Evolutionary conservation across 2,888 invertebrate species (phyloP).

Genomic region (Lochmaea capreae): DNA sequence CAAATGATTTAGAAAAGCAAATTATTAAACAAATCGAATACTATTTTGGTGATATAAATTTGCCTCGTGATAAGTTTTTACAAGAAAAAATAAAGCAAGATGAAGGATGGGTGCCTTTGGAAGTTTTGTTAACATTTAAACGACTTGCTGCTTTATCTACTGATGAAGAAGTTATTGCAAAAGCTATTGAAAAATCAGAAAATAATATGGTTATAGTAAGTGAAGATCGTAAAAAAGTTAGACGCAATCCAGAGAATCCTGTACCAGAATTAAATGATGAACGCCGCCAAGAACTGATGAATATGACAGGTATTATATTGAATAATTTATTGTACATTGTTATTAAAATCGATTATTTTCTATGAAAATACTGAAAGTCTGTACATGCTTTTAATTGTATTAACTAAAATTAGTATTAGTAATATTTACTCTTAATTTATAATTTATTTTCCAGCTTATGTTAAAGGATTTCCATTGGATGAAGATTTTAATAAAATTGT

Average conservation of each 20-base stretch:
- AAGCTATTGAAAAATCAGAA: constrained; percentile 80
- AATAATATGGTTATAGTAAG: constrained; percentile 78
- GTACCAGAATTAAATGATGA: constrained; percentile 90
- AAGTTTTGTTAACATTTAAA: constrained; percentile 89
- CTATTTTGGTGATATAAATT: constrained; percentile 88
- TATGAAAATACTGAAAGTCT: background rate
- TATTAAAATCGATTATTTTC: background rate
- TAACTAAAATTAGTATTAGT: constrained; percentile 1
- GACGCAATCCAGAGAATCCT: constrained; percentile 79
- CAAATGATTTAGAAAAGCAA: constrained; percentile 68
- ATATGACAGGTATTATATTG: constrained; percentile 70
- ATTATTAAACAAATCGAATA: constrained; percentile 78
- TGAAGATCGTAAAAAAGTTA: constrained; percentile 71
- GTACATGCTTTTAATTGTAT: background rate
- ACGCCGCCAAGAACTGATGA: constrained; percentile 79
- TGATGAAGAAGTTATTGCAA: constrained; percentile 77
- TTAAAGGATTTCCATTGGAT: constrained; percentile 85
- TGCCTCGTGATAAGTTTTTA: constrained; percentile 94
- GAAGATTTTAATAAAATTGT: constrained; percentile 76
- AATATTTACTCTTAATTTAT: background rate
- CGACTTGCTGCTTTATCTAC: constrained; percentile 79
- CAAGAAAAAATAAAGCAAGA: constrained; percentile 85
- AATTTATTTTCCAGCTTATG: constrained; percentile 72
- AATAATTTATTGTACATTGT: constrained; percentile 16
- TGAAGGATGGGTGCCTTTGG: constrained; percentile 92